Conservation (phyloP, 2,797 vertebrate genomes). For the Cossypha heuglini region DNA sequence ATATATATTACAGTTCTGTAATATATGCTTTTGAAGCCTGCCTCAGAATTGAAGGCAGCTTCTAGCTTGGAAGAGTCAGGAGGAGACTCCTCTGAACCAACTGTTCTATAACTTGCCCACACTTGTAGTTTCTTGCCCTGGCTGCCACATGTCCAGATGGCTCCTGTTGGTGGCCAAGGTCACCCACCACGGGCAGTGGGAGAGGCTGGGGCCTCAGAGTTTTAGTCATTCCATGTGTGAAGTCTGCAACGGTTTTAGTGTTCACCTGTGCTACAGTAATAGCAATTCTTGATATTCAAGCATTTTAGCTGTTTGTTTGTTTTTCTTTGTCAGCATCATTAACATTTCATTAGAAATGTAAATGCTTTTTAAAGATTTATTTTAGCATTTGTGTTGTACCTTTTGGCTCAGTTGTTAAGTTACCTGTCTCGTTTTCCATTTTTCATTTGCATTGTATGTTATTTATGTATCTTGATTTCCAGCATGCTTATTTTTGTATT, state of each 20-base stretch:
- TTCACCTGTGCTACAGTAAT: slow-evolving; percentile 68
- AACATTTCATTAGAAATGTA: slow-evolving; percentile 81
- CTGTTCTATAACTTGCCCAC: neutral
- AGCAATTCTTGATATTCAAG: slow-evolving; percentile 81
- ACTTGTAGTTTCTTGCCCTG: neutral
- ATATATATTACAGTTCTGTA: slow-evolving; percentile 21
- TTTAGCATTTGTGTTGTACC: slow-evolving; percentile 75
- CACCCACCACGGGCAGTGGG: neutral
- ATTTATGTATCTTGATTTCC: slow-evolving; percentile 78
- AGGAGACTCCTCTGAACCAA: neutral
- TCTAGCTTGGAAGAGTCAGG: neutral
- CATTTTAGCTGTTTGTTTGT: slow-evolving; percentile 72
- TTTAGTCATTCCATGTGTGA: slow-evolving; percentile 7
- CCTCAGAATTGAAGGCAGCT: slow-evolving; percentile 1
- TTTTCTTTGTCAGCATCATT: slow-evolving; percentile 68
- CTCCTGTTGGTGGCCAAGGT: neutral
- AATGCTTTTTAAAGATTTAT: slow-evolving; percentile 74
- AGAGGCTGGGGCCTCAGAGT: neutral
- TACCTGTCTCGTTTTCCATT: slow-evolving; percentile 64
- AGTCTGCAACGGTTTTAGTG: slow-evolving; percentile 64
- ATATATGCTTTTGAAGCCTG: slow-evolving; percentile 11
- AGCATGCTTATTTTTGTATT: slow-evolving; percentile 80
- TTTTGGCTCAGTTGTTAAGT: slow-evolving; percentile 71
- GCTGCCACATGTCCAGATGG: neutral
- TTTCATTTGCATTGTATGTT: slow-evolving; percentile 81